Percentiles rank a stretch among this genome's conserved stretches.
These are phyloP conservation scores for Acronicta leporina DNA, from an alignment of 2,888 invertebrate species.

Conservation along the genomic window DNA sequence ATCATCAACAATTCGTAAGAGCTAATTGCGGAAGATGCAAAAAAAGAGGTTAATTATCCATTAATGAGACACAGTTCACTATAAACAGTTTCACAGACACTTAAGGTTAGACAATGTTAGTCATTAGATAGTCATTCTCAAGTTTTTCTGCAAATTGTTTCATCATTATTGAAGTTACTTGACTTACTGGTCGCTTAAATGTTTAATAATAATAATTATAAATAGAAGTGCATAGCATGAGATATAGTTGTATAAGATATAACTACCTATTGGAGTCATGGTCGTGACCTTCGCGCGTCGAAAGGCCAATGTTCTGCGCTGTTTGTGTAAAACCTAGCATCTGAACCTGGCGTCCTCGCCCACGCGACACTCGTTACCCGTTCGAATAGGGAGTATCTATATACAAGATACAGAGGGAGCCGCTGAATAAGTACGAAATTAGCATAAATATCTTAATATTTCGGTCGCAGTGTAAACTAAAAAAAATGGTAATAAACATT, in stretches of 20 bases:
- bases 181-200: conserved; percentile 4
- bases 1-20: background rate
- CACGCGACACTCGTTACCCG: conserved; percentile 44
- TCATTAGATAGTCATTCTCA: conserved; percentile 23
- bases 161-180: conserved; percentile 21
- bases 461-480: no score
- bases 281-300: conserved; percentile 64
- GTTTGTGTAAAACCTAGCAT: conserved; percentile 66
- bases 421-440: no score
- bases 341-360: conserved; percentile 69
- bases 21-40: background rate
- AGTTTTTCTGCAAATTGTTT: conserved; percentile 28
- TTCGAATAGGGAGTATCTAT: conserved; percentile 30
- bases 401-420: background rate
- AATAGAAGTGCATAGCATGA: conserved; percentile 16
- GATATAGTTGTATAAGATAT: conserved; percentile 34
- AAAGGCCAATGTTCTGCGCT: conserved; percentile 77
- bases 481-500: no score
- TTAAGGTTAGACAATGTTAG: conserved; percentile 8
- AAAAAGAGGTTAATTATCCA: background rate
- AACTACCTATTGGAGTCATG: conserved; percentile 55
- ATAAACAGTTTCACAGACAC: conserved; percentile 2
- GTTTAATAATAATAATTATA: conserved; percentile 10
- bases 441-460: background rate
- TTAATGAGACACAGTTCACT: background rate